These are phyloP conservation scores for Desoria tigrina DNA, from an alignment of 2,888 invertebrate genomes.

Conservation along the genomic window DNA sequence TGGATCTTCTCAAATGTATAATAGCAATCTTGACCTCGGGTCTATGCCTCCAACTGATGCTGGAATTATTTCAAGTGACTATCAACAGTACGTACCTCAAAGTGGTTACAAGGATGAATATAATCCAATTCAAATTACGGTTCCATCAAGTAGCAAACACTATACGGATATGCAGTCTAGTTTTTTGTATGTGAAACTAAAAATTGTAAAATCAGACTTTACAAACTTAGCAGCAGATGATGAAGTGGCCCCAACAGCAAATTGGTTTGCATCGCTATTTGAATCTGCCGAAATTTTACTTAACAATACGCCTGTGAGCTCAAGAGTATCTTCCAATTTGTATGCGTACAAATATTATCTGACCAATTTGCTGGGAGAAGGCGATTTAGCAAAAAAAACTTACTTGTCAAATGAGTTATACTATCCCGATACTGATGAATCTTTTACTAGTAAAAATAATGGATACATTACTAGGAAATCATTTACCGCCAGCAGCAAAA, in stretches of 20 bases:
- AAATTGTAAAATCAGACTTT: neutral
- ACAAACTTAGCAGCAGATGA: neutral
- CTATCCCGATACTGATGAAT: neutral
- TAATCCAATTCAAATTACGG: neutral
- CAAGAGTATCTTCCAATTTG: neutral
- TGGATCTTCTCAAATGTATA: neutral
- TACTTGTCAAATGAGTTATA: neutral
- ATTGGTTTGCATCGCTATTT: constrained; percentile 1
- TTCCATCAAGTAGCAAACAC: neutral
- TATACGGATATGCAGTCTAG: neutral
- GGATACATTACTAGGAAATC: neutral
- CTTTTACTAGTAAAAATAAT: neutral
- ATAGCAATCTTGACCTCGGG: neutral
- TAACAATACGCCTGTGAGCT: neutral
- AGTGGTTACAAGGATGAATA: neutral
- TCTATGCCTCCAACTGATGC: neutral
- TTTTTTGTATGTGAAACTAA: neutral
- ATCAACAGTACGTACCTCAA: neutral
- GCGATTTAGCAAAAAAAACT: neutral
- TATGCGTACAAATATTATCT: constrained; percentile 1
- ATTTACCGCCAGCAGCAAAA: neutral
- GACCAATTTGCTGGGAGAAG: neutral
- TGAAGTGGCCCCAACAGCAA: neutral
- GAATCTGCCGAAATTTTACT: neutral
- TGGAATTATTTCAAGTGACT: neutral